Percentiles rank a stretch among this genome's conserved stretches.
Conservation (phyloP, 2,888 invertebrate species). For the Caenorhabditis panamensis region DNA sequence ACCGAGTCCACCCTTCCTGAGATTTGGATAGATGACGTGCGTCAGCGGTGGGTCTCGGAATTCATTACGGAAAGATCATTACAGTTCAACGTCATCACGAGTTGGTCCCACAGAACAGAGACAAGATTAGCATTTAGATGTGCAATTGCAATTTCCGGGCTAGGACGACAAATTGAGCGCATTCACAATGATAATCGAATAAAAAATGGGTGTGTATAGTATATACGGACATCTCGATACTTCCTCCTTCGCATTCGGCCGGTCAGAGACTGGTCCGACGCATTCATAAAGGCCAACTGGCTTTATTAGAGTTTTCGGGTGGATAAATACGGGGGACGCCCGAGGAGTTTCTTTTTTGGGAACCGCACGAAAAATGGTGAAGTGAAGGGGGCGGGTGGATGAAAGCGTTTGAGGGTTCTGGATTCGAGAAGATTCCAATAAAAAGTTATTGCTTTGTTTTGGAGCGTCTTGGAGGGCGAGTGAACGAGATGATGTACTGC, state of each 20-base stretch:
- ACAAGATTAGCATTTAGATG: constrained; percentile 20
- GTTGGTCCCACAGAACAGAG: background rate
- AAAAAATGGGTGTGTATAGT: background rate
- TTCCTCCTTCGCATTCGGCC: constrained; percentile 27
- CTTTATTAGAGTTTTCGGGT: constrained; percentile 49
- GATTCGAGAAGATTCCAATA: constrained; percentile 12
- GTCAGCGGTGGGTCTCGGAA: background rate
- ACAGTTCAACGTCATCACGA: constrained; percentile 7
- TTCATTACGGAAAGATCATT: constrained; percentile 9
- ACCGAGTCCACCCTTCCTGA: background rate
- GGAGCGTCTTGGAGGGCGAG: background rate
- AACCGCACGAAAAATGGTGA: constrained; percentile 18
- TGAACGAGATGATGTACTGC: background rate
- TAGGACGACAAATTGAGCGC: background rate
- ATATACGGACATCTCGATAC: too few relatives aligned
- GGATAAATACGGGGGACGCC: constrained; percentile 32
- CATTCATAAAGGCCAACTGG: constrained; percentile 27
- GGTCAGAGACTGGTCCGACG: constrained; percentile 27
- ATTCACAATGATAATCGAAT: constrained; percentile 28
- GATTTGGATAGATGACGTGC: constrained; percentile 32
- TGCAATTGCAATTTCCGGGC: background rate
- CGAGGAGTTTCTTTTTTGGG: constrained; percentile 16
- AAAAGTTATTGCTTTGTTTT: constrained; percentile 33
- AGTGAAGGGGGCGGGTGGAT: background rate
- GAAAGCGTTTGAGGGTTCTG: background rate